Base-by-base conservation (phyloP, 2,797 vertebrate species). In the Forpus xanthops region DNA sequence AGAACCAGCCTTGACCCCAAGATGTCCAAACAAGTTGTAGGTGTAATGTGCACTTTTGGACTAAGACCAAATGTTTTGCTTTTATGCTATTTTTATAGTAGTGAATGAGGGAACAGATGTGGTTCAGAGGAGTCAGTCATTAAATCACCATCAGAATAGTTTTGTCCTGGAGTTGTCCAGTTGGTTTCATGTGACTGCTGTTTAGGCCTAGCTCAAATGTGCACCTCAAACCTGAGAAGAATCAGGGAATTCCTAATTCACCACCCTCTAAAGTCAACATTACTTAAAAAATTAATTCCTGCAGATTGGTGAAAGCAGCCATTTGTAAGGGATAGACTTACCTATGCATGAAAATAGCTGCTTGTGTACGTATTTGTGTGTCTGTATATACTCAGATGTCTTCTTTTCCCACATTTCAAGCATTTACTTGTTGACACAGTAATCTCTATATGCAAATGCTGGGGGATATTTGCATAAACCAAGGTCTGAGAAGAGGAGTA, bases 1-100 rank as follows among this genome's bases (percentile, higher is more conserved):
- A 1, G 74, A 61, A 20, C 62, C 94, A 93, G 20, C 68, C 77
- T 81, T 94, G 93, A 92, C 87, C 74, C 68, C 87, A 62, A 78
- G 52, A 86, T 62, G 66, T 85, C 87, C 92, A 94, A 94, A 75
- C 33, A 52, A 58, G 30, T 66, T 64, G 30, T 41, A 80, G 94
- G 71, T 35, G 39, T n/a, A 80, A 37, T 15, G 8, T 50, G 27
- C 58, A 74, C 44, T 49, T 85, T 30, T 82, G 94, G 87, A 82
- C 72, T 30, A 44, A 30, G 28, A 39, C 82, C 78, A 85, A 93
- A 73, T 6, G 12, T 44, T 85, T 45, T 82, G 75, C 14, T 90
- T 91, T 85, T 44, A 15, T 68, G 30, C 49, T 73, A 23, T 83
- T 93, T 95, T 82, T 70, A 75, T 70, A n/a, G 16, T 25, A 68